A percentile compares a stretch with the other conserved stretches of the same genome.
Conservation (phyloP, 2,113 vertebrate genomes). For the Papio anubis region DNA sequence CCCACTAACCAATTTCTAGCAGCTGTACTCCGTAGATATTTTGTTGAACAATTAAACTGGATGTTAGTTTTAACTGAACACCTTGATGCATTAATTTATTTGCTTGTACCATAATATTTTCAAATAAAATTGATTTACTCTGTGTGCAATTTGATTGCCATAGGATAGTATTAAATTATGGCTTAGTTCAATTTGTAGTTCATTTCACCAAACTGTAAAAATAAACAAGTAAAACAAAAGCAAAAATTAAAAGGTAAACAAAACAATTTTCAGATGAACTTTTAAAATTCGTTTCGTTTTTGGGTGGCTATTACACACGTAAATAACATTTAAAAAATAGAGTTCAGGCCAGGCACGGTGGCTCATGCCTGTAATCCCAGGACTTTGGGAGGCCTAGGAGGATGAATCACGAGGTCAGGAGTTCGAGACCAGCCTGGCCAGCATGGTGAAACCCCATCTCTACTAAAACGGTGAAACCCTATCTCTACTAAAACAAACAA, state of each 20-base stretch:
- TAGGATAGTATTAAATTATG: background rate
- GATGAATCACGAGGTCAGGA: no score
- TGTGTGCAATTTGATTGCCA: background rate
- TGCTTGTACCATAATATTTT: background rate
- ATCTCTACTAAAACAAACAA: no score
- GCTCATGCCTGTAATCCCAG: no score
- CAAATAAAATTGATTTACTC: background rate
- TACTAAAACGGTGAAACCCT: no score
- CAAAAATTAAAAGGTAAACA: background rate
- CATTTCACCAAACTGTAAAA: background rate
- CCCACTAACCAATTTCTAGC: rapidly evolving
- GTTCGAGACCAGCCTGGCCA: no score
- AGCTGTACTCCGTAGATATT: background rate
- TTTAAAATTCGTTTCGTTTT: background rate
- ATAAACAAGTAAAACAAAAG: background rate
- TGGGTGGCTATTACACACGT: background rate
- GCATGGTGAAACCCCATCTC: no score
- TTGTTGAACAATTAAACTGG: background rate
- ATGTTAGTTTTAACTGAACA: background rate
- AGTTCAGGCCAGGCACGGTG: no score
- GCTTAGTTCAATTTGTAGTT: background rate
- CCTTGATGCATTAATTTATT: background rate
- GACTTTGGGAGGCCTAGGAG: no score
- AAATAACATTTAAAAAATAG: background rate
- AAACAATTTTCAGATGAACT: background rate